Percentiles rank a stretch among this genome's conserved stretches.
Conservation (phyloP, 2,113 vertebrate genomes). For the Chloropsis hardwickii region DNA sequence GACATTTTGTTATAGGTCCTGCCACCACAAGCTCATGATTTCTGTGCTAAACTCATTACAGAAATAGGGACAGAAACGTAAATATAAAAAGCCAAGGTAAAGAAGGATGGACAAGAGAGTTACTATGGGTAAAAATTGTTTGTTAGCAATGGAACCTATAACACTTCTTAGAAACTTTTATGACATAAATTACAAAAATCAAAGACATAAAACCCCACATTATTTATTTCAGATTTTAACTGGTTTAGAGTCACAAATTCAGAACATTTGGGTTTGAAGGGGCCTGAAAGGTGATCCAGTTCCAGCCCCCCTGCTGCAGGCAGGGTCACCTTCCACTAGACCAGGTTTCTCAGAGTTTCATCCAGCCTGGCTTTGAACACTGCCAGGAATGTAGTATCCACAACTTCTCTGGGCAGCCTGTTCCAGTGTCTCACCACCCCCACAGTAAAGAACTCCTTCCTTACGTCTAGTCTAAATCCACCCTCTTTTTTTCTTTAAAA, state of each 20-base stretch:
- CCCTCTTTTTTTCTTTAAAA: too few species aligned
- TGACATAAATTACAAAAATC: background rate
- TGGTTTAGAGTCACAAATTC: background rate
- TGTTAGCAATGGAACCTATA: background rate
- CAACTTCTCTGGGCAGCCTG: background rate
- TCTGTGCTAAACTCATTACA: background rate
- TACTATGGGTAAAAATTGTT: background rate
- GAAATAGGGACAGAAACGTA: background rate
- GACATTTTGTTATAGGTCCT: background rate
- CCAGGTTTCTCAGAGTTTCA: background rate
- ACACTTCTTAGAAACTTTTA: background rate
- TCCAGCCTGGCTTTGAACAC: background rate
- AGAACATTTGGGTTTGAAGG: background rate
- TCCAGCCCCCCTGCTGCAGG: accelerated
- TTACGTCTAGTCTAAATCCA: background rate
- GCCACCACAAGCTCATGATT: background rate
- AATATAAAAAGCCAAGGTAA: background rate
- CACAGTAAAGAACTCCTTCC: background rate
- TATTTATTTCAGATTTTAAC: background rate
- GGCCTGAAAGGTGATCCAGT: background rate
- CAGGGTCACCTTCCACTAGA: background rate
- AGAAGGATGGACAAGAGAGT: background rate
- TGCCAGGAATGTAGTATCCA: background rate
- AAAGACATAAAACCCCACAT: background rate
- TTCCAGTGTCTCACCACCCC: background rate